Evolutionary conservation across 2,888 invertebrate species (phyloP).

Genomic region (Philopedon plagiatum): DNA sequence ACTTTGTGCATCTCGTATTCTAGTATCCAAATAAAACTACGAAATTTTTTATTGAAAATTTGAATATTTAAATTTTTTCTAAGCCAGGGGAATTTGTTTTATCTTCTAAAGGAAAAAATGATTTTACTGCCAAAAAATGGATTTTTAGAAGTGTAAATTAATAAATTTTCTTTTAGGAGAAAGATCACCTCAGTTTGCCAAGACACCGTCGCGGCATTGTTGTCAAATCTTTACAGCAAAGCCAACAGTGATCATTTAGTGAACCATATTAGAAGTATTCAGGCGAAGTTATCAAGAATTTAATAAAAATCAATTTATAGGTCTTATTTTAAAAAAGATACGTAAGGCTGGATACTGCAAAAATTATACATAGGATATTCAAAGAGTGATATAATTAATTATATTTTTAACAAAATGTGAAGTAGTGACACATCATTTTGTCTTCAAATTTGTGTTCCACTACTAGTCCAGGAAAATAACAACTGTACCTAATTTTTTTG

Average conservation of each 20-base stretch:
- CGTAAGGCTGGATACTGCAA: slow-evolving; percentile 1
- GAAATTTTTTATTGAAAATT: too few species aligned
- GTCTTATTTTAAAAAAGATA: background rate
- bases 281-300: slow-evolving; percentile 78
- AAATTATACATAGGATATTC: background rate
- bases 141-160: too few species aligned
- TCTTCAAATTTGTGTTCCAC: background rate
- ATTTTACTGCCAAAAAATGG: too few species aligned
- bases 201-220: slow-evolving; percentile 81
- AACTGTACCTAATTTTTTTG: background rate
- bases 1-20: too few species aligned
- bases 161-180: slow-evolving; percentile 71
- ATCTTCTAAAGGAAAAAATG: too few species aligned
- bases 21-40: too few species aligned
- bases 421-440: background rate
- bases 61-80: too few species aligned
- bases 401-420: background rate
- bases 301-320: slow-evolving; percentile 64
- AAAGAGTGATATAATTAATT: slow-evolving; percentile 4
- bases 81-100: too few species aligned
- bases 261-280: slow-evolving; percentile 72
- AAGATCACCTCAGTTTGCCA: slow-evolving; percentile 79
- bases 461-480: background rate
- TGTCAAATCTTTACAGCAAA: slow-evolving; percentile 84
- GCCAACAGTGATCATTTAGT: slow-evolving; percentile 78